These are phyloP conservation scores for Chelonus formosanus DNA, from an alignment of 2,888 invertebrate genomes.

Conservation along the genomic window DNA sequence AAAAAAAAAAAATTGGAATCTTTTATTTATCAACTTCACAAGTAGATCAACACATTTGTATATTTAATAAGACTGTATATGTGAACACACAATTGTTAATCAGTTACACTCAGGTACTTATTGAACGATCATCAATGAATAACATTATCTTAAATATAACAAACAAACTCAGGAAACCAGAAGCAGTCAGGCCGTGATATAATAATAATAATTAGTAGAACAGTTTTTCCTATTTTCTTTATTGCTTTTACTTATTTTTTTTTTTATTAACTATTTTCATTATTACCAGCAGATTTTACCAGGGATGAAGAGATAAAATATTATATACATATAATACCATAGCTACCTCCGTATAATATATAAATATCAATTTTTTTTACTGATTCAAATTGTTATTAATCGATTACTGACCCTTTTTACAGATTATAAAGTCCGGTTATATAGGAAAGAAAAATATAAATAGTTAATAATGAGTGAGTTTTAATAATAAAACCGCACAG, in stretches of 20 bases:
- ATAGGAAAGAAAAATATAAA: no score
- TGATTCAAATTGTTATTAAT: constrained; percentile 24
- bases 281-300: background rate
- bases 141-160: constrained; percentile 50
- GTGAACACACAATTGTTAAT: constrained; percentile 13
- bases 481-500: no score
- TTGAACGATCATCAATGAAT: constrained; percentile 42
- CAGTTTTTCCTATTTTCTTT: constrained; percentile 41
- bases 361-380: constrained; percentile 56
- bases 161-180: constrained; percentile 64
- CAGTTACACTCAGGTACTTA: constrained; percentile 53
- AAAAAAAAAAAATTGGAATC: no score
- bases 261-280: constrained; percentile 23
- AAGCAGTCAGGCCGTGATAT: constrained; percentile 66
- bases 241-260: constrained; percentile 37
- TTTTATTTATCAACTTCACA: no score
- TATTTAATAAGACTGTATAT: constrained; percentile 36
- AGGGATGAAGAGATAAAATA: constrained; percentile 16
- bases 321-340: constrained; percentile 52
- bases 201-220: constrained; percentile 39
- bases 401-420: background rate
- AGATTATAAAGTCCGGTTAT: background rate
- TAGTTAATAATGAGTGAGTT: no score
- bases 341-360: constrained; percentile 59
- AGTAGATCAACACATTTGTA: no score